Percentiles rank a stretch among this genome's conserved stretches.
phyloP scores from a whole-genome alignment of 2,113 vertebrate genomes.

The Rhadina sibilatrix region DNA sequence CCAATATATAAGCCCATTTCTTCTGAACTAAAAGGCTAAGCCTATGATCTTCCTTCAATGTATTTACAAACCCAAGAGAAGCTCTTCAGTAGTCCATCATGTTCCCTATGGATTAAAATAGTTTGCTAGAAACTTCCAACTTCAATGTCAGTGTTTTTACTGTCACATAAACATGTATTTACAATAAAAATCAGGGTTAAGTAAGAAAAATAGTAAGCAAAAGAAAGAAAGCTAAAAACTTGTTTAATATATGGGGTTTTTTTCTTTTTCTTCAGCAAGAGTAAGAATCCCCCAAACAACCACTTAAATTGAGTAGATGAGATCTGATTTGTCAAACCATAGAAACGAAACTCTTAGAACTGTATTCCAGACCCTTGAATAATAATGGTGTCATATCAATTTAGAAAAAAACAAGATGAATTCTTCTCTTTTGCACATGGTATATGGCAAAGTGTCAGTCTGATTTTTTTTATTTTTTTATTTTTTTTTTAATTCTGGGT shows the following conservation, averaged over 20 bases:
- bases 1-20: not conserved
- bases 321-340: not conserved
- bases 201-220: not conserved
- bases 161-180: not conserved
- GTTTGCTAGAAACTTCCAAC: not conserved
- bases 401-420: not conserved
- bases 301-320: not conserved
- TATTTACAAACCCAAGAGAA: not conserved
- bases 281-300: not conserved
- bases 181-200: not conserved
- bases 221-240: not conserved
- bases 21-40: not conserved
- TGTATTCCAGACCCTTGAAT: not conserved
- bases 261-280: not conserved
- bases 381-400: not conserved
- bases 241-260: fast-evolving
- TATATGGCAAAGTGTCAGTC: not conserved
- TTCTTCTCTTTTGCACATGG: not conserved
- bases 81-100: not conserved
- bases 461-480: not conserved
- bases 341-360: not conserved
- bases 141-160: not conserved
- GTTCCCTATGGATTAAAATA: not conserved
- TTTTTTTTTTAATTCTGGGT: not conserved
- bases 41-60: not conserved